Evolutionary conservation across 1,140 invertebrate genomes (phyloP).

Genomic region (Lasioglossum albipes): DNA sequence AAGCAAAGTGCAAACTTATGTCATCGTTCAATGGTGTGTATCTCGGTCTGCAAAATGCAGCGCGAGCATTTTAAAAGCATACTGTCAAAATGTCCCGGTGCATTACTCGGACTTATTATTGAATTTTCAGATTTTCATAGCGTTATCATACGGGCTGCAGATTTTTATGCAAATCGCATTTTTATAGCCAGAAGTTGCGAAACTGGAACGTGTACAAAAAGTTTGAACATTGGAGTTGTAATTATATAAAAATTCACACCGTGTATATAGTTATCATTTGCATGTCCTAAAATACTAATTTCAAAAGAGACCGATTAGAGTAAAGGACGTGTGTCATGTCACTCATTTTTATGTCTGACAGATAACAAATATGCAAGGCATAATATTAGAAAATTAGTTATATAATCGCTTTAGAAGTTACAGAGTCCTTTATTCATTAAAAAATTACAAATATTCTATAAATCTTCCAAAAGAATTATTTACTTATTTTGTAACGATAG

Average conservation of each 20-base stretch:
- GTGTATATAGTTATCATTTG: too few species aligned
- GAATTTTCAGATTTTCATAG: neutral
- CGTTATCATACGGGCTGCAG: neutral
- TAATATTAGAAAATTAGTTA: neutral
- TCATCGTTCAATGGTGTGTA: conserved; percentile 17
- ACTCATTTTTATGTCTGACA: neutral
- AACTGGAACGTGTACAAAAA: too few species aligned
- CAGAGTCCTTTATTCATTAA: too few species aligned
- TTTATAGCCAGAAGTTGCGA: too few species aligned
- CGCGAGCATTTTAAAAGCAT: neutral
- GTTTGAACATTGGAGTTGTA: too few species aligned
- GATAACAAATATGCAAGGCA: neutral
- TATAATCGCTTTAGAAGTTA: too few species aligned
- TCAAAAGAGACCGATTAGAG: neutral
- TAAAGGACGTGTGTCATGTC: neutral
- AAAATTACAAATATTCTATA: neutral
- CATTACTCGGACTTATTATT: neutral
- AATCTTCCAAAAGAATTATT: neutral
- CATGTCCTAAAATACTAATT: neutral
- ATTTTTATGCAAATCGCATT: too few species aligned
- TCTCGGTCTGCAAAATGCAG: conserved; percentile 9
- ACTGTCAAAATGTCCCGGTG: neutral
- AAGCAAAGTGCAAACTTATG: conserved; percentile 44
- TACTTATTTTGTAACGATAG: neutral
- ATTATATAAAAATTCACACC: too few species aligned